Percentiles rank a stretch among this genome's conserved stretches.
Evolutionary conservation across 2,797 vertebrate species (phyloP).

Genomic region (Monodelphis domestica): DNA sequence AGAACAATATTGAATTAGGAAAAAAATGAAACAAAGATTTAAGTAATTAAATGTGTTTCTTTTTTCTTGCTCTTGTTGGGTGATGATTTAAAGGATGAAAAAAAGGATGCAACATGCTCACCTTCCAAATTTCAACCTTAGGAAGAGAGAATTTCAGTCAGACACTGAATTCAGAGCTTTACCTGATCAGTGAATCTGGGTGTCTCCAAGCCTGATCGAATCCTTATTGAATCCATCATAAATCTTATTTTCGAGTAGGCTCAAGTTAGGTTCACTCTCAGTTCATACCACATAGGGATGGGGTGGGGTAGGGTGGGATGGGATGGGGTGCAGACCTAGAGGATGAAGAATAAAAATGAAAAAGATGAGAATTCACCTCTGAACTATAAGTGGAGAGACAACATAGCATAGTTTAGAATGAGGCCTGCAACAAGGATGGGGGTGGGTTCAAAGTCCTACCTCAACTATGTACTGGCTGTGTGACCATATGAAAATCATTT

Average conservation of each 20-base stretch:
- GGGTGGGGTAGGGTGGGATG: no score
- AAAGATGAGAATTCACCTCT: not conserved
- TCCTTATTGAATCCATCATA: not conserved
- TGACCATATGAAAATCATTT: not conserved
- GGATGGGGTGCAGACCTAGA: not conserved
- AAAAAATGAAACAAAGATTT: not conserved
- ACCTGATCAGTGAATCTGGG: not conserved
- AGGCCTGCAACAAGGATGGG: not conserved
- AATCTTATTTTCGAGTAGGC: not conserved
- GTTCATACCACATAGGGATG: not conserved
- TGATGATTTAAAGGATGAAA: not conserved
- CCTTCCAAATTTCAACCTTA: slow-evolving; percentile 42
- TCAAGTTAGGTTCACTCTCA: not conserved
- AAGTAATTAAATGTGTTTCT: not conserved
- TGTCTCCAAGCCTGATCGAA: not conserved
- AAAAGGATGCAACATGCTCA: slow-evolving; percentile 22
- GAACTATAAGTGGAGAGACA: not conserved
- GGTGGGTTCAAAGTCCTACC: not conserved
- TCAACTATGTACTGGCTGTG: not conserved
- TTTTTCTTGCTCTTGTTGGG: not conserved
- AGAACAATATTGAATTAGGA: not conserved
- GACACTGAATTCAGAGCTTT: not conserved
- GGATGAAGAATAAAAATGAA: not conserved
- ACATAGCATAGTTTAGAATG: not conserved
- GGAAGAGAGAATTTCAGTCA: not conserved